phyloP scores from a whole-genome alignment of 2,888 invertebrate genomes.

The Philereme vetulata region DNA sequence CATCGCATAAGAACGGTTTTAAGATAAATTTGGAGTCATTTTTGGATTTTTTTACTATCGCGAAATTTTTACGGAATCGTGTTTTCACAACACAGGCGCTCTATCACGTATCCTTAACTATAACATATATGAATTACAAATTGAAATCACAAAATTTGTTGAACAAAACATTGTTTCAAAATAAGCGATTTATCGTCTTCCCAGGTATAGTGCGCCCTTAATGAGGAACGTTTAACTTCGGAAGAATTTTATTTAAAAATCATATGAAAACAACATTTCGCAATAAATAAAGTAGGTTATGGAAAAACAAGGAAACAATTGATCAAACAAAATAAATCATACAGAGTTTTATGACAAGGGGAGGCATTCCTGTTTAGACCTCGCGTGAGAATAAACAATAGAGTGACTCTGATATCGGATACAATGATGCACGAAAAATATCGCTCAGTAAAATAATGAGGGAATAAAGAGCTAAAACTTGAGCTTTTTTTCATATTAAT shows the following conservation, averaged over 20 bases:
- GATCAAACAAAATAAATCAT: constrained; percentile 36
- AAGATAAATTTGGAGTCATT: too few species aligned
- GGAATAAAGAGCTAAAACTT: constrained; percentile 17
- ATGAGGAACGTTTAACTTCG: not conserved
- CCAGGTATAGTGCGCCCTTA: too few species aligned
- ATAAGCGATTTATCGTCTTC: too few species aligned
- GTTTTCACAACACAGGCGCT: too few species aligned
- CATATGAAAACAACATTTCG: not conserved
- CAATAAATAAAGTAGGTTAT: not conserved
- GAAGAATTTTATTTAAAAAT: constrained; percentile 1
- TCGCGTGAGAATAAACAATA: constrained; percentile 38
- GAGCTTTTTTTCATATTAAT: constrained; percentile 10
- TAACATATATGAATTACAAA: too few species aligned
- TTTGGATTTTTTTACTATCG: too few species aligned
- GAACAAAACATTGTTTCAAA: too few species aligned
- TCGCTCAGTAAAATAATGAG: constrained; percentile 18
- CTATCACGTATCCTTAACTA: too few species aligned
- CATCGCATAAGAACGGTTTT: too few species aligned
- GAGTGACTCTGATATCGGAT: constrained; percentile 25
- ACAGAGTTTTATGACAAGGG: constrained; percentile 35
- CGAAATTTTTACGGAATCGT: too few species aligned
- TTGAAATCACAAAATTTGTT: too few species aligned
- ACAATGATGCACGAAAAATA: constrained; percentile 30
- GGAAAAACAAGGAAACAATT: constrained; percentile 31
- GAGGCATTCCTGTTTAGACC: constrained; percentile 28